Percentiles rank a stretch among this genome's conserved stretches.
These are phyloP conservation scores for Colletes collaris DNA, from an alignment of 2,888 invertebrate species.

Conservation along the genomic window DNA sequence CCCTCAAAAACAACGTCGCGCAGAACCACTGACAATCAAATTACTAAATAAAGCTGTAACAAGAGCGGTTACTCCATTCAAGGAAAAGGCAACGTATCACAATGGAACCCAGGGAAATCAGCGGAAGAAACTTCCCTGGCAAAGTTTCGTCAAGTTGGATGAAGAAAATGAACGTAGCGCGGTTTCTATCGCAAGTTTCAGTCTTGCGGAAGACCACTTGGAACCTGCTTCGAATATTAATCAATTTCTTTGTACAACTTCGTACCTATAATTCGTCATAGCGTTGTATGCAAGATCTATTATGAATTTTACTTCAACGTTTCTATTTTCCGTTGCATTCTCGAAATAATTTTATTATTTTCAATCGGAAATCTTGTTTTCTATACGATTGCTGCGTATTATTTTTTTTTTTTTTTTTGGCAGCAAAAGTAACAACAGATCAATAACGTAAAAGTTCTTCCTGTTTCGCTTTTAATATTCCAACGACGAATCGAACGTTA, in stretches of 20 bases:
- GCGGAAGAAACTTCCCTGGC: conserved; percentile 56
- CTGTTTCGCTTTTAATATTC: no score
- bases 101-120: conserved; percentile 60
- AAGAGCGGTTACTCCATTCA: conserved; percentile 34
- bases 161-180: conserved; percentile 55
- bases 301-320: not conserved
- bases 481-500: no score
- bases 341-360: not conserved
- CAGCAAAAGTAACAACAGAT: no score
- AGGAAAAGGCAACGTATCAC: conserved; percentile 43
- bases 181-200: conserved; percentile 52
- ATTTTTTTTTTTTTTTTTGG: no score
- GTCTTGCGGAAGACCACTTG: conserved; percentile 42
- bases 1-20: not conserved
- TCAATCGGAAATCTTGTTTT: not conserved
- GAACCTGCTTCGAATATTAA: conserved; percentile 59
- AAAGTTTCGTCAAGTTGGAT: conserved; percentile 58
- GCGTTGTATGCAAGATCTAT: not conserved
- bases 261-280: conserved; percentile 26
- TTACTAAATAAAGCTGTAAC: conserved; percentile 44
- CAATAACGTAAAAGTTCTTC: no score
- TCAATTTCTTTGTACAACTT: conserved; percentile 39
- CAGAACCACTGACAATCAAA: conserved; percentile 30
- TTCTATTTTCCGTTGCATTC: not conserved
- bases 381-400: no score